Base-by-base conservation (phyloP, 2,888 invertebrate species). In the Andrena trimmerana region DNA sequence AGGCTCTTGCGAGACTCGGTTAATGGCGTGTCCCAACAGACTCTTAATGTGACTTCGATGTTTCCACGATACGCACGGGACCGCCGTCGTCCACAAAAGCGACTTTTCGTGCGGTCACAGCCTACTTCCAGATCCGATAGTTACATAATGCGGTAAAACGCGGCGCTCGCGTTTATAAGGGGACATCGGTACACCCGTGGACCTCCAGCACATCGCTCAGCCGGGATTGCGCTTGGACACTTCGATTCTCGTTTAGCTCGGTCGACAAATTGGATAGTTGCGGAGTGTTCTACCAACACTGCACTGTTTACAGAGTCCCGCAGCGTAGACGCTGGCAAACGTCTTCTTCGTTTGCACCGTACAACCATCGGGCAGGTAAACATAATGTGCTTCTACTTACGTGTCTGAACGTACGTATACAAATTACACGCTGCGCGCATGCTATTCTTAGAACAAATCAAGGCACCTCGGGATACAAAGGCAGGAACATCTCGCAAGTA, bases 1-100 rank as follows among this genome's bases (percentile, higher is more conserved):
- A 85, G 78, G 52, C 67, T 10, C 33, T 73, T 68, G 78, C 54
- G 57, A 79, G 72, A 78, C 66, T 75, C 81, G 75, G 66, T 78
- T 83, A 88, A 88, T 83, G 88, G 69, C 76, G 59, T 67, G 71
- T 76, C 65, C 29, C 59, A 50, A 63, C 66, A 29, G 63, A 33
- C 54, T 60, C 78, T 85, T 79, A 83, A 86, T 84, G 85, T 82
- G 82, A 81, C 80, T 83, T 84, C 78, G 77, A 83, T 84, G 88
- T 87, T 81, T 84, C 65, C 70, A 72, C 62, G 78, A 84, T 83
- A 78, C 24, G 67, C 67, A 36, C 57, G 54, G 48, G 27, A 24
- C 52, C 24, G 48, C 5, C n/a, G 60, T 52, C 31, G 57, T n/a
- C 71, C 29, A 68, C 67, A 24, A 52, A 65, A 54, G 59, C 31